These are phyloP conservation scores for Tachyglossus aculeatus DNA, from an alignment of 2,797 vertebrate species.

Conservation along the genomic window DNA sequence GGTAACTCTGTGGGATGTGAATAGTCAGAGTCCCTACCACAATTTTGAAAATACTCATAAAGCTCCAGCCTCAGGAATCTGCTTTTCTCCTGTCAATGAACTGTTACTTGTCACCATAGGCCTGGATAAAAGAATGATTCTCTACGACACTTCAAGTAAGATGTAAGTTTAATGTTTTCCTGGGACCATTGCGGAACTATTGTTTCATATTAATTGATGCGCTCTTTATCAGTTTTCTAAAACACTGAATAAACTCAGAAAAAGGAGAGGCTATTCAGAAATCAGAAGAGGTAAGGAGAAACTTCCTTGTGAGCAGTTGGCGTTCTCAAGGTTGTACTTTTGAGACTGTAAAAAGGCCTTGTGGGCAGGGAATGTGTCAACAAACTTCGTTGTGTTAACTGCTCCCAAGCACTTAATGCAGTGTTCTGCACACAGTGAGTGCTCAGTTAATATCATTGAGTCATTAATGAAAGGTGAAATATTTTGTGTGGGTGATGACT, in stretches of 20 bases:
- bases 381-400: no score
- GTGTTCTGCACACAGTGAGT: no score
- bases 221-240: neutral
- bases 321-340: no score
- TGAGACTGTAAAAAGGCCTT: no score
- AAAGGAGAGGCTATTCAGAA: no score
- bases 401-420: no score
- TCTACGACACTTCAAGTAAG: constrained; percentile 94
- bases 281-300: no score
- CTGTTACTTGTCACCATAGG: constrained; percentile 92
- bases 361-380: no score
- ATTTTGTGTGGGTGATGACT: no score
- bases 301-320: no score
- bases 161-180: constrained; percentile 78
- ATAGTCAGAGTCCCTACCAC: constrained; percentile 88
- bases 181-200: neutral
- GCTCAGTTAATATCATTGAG: no score
- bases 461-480: no score
- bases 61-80: constrained; percentile 89
- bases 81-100: constrained; percentile 94
- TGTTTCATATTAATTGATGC: neutral
- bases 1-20: constrained; percentile 93
- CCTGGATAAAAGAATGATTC: constrained; percentile 95
- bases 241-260: neutral
- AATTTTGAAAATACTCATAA: constrained; percentile 89